Evolutionary conservation across 2,797 vertebrate genomes (phyloP), one percentile per base, ranked within the genome.

Genomic region (Channallabes apus): DNA sequence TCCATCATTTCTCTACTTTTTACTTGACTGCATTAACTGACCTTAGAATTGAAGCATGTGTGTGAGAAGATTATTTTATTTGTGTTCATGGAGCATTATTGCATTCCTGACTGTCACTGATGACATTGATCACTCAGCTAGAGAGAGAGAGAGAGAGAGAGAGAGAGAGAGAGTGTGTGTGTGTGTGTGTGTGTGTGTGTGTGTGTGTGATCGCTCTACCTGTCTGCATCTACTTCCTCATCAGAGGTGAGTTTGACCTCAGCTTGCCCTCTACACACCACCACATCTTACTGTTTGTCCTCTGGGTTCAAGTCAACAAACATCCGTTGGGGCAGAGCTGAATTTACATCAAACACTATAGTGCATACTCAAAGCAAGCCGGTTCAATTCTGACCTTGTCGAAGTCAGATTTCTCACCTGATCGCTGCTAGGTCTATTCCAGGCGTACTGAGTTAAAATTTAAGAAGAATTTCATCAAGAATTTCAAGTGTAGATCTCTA

Each of bases 211-310:
- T 77, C 65, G 29, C 11, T 75, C 67, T 20, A 90, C 86, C 87
- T 89, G 83, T 67, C 82, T 35, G 20, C 84, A 67, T 81, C 20
- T 32, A 65, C 11, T 82, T 90, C 51, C 83, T 84, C 71, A 85
- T 67, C 69, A 56, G 65, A 54, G 59, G 80, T 80, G 56, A 29
- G 27, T 87, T 87, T 93, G 92, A 93, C 93, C 92, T 91, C 84
- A 56, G 82, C 78, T 82, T 92, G 91, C 72, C 91, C 89, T 92
- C 87, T 69, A 73, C 35, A 29, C 58, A 29, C 29, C 62, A 51
- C 46, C 54, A 27, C 75, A 78, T 51, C 83, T 27, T 51, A 56
- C 14, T 38, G 58, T 82, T 68, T 77, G 51, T 46, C 62, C 35
- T 51, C 14, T 77, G 61, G 56, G 38, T 56, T 65, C 41, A 61